Conservation (phyloP, 2,113 vertebrate species). For the Corythornis madagascariensis region DNA sequence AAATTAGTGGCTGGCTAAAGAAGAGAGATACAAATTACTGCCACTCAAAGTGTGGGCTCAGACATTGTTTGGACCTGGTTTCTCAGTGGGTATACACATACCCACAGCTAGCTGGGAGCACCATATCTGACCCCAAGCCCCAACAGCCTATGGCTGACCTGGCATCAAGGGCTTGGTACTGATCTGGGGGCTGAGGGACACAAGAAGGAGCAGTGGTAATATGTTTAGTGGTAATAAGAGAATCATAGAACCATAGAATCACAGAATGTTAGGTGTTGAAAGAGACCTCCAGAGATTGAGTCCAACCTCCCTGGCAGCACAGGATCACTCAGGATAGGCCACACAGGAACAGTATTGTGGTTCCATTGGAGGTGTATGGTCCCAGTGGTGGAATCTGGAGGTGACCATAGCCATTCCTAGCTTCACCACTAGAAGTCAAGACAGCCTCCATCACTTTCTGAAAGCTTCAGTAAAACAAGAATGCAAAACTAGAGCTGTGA, state of each 20-base stretch:
- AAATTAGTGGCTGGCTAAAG: background rate
- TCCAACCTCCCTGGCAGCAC: no score
- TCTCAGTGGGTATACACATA: background rate
- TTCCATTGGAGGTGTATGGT: background rate
- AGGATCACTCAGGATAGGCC: no score
- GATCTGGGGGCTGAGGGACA: rapidly evolving
- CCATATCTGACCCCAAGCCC: background rate
- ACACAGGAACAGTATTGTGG: background rate
- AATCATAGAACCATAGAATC: no score
- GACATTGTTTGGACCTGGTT: rapidly evolving
- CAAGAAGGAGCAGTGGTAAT: background rate
- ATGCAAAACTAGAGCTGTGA: conserved; percentile 35
- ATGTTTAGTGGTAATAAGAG: rapidly evolving
- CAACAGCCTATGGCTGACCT: background rate
- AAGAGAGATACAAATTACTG: background rate
- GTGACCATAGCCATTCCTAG: conserved; percentile 23
- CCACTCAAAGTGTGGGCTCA: rapidly evolving
- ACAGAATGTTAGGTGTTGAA: no score
- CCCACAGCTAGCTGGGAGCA: background rate
- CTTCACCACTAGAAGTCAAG: background rate
- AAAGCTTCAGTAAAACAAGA: conserved; percentile 65
- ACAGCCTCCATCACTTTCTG: conserved; percentile 38
- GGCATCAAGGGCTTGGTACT: background rate
- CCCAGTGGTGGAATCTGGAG: background rate
- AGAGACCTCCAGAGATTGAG: no score